These are phyloP conservation scores for Crotalus viridis DNA, from an alignment of 2,113 vertebrate species.

Conservation along the genomic window DNA sequence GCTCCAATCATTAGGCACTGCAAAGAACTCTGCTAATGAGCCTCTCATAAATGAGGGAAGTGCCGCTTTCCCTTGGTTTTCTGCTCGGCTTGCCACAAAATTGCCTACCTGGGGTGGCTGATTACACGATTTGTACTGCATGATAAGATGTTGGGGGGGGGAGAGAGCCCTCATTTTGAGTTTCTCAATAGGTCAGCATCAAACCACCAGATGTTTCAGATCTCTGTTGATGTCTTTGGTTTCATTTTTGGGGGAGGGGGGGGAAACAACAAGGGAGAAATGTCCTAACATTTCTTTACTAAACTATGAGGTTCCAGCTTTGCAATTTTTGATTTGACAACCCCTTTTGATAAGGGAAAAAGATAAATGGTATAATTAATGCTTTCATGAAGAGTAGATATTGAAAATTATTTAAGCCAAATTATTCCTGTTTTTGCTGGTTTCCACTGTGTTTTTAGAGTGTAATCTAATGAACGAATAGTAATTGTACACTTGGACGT, in stretches of 20 bases:
- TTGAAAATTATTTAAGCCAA: background rate
- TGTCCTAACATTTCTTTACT: background rate
- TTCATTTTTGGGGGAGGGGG: background rate
- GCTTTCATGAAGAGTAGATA: background rate
- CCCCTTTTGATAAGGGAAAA: background rate
- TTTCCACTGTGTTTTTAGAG: background rate
- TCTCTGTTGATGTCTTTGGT: background rate
- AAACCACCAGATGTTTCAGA: background rate
- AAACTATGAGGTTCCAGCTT: background rate
- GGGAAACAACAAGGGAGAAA: background rate
- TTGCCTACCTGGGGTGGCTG: conserved; percentile 46
- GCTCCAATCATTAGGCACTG: conserved; percentile 63
- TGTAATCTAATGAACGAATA: background rate
- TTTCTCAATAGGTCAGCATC: background rate
- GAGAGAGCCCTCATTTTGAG: background rate
- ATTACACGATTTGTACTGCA: background rate
- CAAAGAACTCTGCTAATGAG: conserved; percentile 65
- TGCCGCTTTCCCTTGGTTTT: conserved; percentile 32
- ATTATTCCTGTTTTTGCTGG: background rate
- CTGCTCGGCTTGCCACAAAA: conserved; percentile 23
- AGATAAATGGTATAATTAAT: background rate
- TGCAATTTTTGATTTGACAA: background rate
- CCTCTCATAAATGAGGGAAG: conserved; percentile 53
- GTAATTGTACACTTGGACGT: background rate
- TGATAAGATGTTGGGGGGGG: background rate